Base-by-base conservation (phyloP, 2,113 vertebrate species). In the Pogonocichla stellata region DNA sequence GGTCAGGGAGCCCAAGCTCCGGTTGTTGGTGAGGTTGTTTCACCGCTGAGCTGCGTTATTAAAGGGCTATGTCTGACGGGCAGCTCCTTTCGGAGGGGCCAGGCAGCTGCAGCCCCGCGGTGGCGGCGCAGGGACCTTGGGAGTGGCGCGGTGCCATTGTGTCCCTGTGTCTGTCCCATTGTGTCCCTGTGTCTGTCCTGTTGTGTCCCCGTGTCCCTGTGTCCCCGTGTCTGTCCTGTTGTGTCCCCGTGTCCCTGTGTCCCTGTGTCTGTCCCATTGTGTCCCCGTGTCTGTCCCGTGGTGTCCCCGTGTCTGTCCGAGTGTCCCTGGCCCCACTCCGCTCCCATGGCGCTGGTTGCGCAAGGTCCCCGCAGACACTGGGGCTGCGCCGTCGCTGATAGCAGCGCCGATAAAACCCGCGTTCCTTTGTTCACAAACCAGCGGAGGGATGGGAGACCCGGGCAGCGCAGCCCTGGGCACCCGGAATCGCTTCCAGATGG, bases 401-500 rank as follows among this genome's bases (percentile, higher is more conserved):
- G 25, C 38, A 13, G 75, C 17, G 45, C 40, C 69, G 86, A 95
- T 95, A 87, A 92, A 60, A 92, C 96, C 71, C 65, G 36, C 42
- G 38, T 72, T 42, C 86, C 78, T 95, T 93, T 92, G 86, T 94
- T 83, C 16, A 29, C 85, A 80, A 26, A 28, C 4, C 42, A 73
- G 33, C 50, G 7, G 56, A 18, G 83, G 64, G 83, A 67, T 92
- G 80, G 89, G 87, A 70, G 56, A 33, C 43, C 69, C 64, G 60
- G 60, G 58, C 93, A 79, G 77, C 18, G 18, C 43, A 3, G 38
- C 12, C 50, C 65, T 74, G 24, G 24, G 38, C 12, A 7, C 8
- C 15, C 60, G 53, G 60, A 92, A 93, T 84, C 73, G 14, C 7
- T 74, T 95, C 95, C 94, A 85, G 86, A 92, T 87, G 93, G 36